A percentile compares a stretch with the other conserved stretches of the same genome.
Evolutionary conservation across 1,140 invertebrate species (phyloP).

Genomic region (Lordiphosa stackelbergi): DNA sequence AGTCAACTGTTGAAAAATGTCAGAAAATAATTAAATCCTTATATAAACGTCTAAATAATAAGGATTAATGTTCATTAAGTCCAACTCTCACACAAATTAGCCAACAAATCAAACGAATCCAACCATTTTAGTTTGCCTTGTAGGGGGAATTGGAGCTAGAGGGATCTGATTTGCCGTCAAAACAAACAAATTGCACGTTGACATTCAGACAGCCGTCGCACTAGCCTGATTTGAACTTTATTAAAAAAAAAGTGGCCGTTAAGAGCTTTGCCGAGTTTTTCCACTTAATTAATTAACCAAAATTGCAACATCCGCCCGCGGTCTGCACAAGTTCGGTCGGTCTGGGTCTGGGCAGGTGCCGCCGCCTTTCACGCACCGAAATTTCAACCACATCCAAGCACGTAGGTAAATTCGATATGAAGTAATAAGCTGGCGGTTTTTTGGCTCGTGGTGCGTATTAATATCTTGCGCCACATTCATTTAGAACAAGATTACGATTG

Average conservation of each 20-base stretch:
- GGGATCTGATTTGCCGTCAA: constrained; percentile 29
- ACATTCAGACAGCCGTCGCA: constrained; percentile 52
- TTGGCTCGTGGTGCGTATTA: constrained; percentile 13
- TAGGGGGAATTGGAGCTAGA: constrained; percentile 3
- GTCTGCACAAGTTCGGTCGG: constrained; percentile 37
- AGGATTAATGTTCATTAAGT: no score
- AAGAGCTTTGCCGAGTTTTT: constrained; percentile 55
- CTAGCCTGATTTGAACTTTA: constrained; percentile 11
- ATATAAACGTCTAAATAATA: no score
- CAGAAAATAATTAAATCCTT: no score
- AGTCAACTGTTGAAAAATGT: no score
- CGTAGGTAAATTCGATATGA: constrained; percentile 65
- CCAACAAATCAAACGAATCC: neutral
- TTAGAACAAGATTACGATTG: constrained; percentile 67
- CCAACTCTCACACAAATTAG: no score
- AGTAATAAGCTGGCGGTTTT: constrained; percentile 51
- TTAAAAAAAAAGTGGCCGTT: constrained; percentile 17
- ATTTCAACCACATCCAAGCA: constrained; percentile 25
- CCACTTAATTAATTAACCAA: constrained; percentile 70
- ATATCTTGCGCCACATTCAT: constrained; percentile 65
- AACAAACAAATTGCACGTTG: constrained; percentile 70
- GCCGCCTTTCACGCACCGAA: constrained; percentile 45
- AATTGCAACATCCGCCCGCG: constrained; percentile 61
- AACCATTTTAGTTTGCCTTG: neutral
- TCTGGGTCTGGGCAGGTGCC: constrained; percentile 24